Evolutionary conservation across 2,888 invertebrate species (phyloP).

Genomic region (Chloroclysta siterata): DNA sequence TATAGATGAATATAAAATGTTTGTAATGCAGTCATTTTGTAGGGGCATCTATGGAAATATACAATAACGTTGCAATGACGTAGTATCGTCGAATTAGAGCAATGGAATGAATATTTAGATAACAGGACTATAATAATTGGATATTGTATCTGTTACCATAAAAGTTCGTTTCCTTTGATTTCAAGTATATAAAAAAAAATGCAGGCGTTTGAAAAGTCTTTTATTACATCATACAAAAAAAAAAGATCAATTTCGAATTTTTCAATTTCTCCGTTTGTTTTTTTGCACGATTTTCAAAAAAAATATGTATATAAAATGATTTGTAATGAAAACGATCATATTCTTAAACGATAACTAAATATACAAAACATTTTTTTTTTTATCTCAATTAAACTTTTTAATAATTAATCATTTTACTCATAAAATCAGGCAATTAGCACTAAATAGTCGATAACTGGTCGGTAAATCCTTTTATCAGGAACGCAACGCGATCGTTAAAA

Average conservation of each 20-base stretch:
- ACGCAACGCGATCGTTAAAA: slow-evolving; percentile 61
- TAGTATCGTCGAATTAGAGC: slow-evolving; percentile 10
- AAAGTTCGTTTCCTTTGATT: too few species aligned
- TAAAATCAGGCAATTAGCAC: slow-evolving; percentile 71
- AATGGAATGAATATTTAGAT: slow-evolving; percentile 5
- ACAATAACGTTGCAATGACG: slow-evolving; percentile 17
- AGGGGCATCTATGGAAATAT: slow-evolving; percentile 21
- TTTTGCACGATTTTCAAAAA: too few species aligned
- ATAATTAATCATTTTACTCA: slow-evolving; percentile 48
- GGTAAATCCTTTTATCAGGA: slow-evolving; percentile 62
- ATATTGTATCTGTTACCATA: not conserved
- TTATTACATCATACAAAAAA: too few species aligned
- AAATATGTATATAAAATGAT: too few species aligned
- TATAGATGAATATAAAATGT: slow-evolving; percentile 54
- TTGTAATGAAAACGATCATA: too few species aligned
- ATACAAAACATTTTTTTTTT: too few species aligned
- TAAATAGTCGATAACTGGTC: slow-evolving; percentile 67
- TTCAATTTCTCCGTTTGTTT: too few species aligned
- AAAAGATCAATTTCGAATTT: too few species aligned
- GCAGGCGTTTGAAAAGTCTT: too few species aligned
- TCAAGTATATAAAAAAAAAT: too few species aligned
- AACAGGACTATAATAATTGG: not conserved
- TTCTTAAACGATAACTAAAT: too few species aligned
- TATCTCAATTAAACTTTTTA: too few species aligned
- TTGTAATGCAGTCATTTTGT: slow-evolving; percentile 30